These are phyloP conservation scores for Alitta virens DNA, from an alignment of 2,888 invertebrate genomes.

Conservation along the genomic window DNA sequence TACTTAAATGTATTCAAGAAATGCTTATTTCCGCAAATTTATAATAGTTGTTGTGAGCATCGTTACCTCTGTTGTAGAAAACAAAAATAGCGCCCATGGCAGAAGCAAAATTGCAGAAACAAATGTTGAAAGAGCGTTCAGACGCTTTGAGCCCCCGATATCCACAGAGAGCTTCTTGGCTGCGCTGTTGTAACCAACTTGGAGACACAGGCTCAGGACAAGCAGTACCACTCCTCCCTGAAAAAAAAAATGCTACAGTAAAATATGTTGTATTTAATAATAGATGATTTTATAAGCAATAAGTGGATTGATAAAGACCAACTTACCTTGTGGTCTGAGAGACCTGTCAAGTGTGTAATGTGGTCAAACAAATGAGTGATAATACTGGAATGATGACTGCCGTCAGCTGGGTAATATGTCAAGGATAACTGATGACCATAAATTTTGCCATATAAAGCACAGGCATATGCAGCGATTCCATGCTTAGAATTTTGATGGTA, in stretches of 20 bases:
- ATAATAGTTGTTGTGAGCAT: too few relatives aligned
- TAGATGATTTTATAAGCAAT: too few relatives aligned
- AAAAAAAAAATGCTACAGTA: constrained; percentile 14
- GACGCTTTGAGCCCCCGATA: constrained; percentile 61
- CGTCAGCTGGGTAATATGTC: constrained; percentile 20
- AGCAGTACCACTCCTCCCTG: constrained; percentile 61
- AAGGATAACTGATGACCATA: background rate
- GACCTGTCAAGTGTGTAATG: constrained; percentile 59
- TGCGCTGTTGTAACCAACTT: constrained; percentile 57
- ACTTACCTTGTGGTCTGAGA: constrained; percentile 62
- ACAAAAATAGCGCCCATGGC: constrained; percentile 58
- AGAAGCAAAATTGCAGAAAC: constrained; percentile 56
- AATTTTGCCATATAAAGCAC: too few relatives aligned
- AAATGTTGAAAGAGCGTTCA: constrained; percentile 60
- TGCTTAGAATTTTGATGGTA: too few relatives aligned
- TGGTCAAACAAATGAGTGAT: constrained; percentile 60
- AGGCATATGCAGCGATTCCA: too few relatives aligned
- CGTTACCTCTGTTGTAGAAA: constrained; percentile 55
- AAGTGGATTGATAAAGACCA: too few relatives aligned
- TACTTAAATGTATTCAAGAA: too few relatives aligned
- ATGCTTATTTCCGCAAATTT: too few relatives aligned
- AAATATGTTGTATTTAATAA: too few relatives aligned
- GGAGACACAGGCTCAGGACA: constrained; percentile 56
- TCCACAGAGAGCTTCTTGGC: constrained; percentile 59
- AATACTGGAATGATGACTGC: constrained; percentile 58